Percentiles rank a stretch among this genome's conserved stretches.
phyloP scores from a whole-genome alignment of 1,140 invertebrate species.

The Drosophila tani region DNA sequence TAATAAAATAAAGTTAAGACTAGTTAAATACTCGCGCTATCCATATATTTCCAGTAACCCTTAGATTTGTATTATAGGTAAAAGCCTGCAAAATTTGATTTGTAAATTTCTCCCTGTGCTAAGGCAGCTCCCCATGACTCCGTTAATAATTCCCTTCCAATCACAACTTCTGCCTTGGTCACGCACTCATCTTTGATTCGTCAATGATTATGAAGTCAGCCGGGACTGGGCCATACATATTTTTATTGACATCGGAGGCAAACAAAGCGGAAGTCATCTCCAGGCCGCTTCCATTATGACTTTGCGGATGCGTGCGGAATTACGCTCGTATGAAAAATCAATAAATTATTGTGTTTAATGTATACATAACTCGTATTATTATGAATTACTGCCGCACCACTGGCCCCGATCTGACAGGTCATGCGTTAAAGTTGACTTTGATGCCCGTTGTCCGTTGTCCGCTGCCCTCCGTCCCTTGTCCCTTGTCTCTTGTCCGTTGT shows the following conservation, averaged over 20 bases:
- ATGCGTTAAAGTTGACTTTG: constrained; percentile 55
- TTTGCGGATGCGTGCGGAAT: constrained; percentile 33
- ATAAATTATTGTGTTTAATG: constrained; percentile 78
- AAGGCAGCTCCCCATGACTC: background rate
- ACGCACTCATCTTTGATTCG: constrained; percentile 50
- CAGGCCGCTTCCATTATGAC: constrained; percentile 32
- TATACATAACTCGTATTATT: constrained; percentile 70
- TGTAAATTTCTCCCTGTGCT: background rate
- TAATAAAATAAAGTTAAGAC: too few relatives aligned
- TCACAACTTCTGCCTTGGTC: constrained; percentile 41
- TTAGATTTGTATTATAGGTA: too few relatives aligned
- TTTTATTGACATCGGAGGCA: constrained; percentile 58
- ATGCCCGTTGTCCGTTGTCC: constrained; percentile 10
- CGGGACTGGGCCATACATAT: constrained; percentile 35
- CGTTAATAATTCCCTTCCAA: constrained; percentile 30
- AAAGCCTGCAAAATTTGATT: background rate
- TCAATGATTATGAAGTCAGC: constrained; percentile 64
- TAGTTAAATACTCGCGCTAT: too few relatives aligned
- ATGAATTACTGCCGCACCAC: constrained; percentile 68
- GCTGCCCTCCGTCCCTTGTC: background rate
- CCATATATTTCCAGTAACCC: too few relatives aligned
- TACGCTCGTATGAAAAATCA: constrained; percentile 67
- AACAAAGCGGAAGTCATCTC: constrained; percentile 57
- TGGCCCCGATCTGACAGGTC: constrained; percentile 33
- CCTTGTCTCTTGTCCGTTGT: background rate